These are phyloP conservation scores for Yponomeuta malinellus DNA, from an alignment of 2,888 invertebrate species.

Conservation along the genomic window DNA sequence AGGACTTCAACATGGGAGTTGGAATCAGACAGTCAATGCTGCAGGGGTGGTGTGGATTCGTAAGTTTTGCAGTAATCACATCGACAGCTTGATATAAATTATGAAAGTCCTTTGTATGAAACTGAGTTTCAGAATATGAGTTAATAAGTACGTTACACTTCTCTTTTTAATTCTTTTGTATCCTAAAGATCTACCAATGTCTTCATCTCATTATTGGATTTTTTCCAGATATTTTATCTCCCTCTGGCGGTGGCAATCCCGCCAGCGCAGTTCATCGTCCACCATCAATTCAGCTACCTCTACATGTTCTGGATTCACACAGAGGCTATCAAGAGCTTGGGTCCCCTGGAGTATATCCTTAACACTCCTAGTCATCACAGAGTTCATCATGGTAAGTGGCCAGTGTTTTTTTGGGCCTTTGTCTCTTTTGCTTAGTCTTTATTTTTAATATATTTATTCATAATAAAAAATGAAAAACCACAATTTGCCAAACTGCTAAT, in stretches of 20 bases:
- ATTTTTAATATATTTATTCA: too few relatives aligned
- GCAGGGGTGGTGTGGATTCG: slow-evolving; percentile 88
- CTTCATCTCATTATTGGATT: too few relatives aligned
- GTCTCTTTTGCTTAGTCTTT: too few relatives aligned
- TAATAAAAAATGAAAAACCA: too few relatives aligned
- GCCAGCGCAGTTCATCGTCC: slow-evolving; percentile 85
- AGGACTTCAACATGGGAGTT: slow-evolving; percentile 91
- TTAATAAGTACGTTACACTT: neutral
- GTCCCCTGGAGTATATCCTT: slow-evolving; percentile 89
- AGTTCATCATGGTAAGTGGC: slow-evolving; percentile 83
- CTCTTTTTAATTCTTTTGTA: neutral
- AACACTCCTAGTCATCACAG: slow-evolving; percentile 95
- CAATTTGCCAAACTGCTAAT: too few relatives aligned
- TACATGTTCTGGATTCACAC: slow-evolving; percentile 98
- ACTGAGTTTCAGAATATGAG: neutral
- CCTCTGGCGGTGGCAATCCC: slow-evolving; percentile 86
- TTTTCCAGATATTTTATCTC: slow-evolving; percentile 80
- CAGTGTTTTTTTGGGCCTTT: neutral
- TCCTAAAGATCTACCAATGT: too few relatives aligned
- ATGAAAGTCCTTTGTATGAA: neutral
- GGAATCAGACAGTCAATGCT: slow-evolving; percentile 87
- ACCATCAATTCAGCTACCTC: slow-evolving; percentile 91
- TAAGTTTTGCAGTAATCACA: slow-evolving; percentile 61
- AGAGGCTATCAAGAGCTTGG: slow-evolving; percentile 84
- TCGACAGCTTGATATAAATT: too few relatives aligned